Evolutionary conservation across 2,888 invertebrate genomes (phyloP).

Genomic region (Matsumyia berberina): DNA sequence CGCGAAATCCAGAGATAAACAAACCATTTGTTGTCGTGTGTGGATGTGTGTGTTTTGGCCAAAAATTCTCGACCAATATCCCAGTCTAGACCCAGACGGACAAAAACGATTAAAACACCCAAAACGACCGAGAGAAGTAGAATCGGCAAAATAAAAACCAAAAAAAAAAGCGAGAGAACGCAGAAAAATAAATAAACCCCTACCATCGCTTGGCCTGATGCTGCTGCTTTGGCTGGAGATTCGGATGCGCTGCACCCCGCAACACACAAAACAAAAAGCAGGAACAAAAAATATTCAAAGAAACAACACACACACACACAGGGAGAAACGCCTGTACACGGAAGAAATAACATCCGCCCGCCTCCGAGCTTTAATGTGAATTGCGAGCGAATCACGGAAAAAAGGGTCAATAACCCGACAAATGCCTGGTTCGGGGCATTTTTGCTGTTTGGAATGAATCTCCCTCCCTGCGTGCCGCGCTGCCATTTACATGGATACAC

Average conservation of each 20-base stretch:
- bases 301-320: conserved; percentile 28
- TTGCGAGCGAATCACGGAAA: conserved; percentile 58
- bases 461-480: not conserved
- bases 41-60: conserved; percentile 13
- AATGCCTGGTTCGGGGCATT: conserved; percentile 29
- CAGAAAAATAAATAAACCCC: conserved; percentile 29
- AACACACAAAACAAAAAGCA: conserved; percentile 3
- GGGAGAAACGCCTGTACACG: not conserved
- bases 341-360: conserved; percentile 53
- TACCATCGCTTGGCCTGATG: conserved; percentile 8
- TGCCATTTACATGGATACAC: not conserved
- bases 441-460: conserved; percentile 40
- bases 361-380: conserved; percentile 58
- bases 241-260: conserved; percentile 38
- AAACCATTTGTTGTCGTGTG: conserved; percentile 47
- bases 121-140: not conserved
- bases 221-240: conserved; percentile 21
- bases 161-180: not conserved
- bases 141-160: not conserved
- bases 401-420: conserved; percentile 62
- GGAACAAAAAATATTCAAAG: conserved; percentile 11
- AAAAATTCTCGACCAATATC: conserved; percentile 17
- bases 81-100: conserved; percentile 25
- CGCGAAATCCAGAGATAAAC: conserved; percentile 37
- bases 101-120: conserved; percentile 27